Evolutionary conservation across 2,888 invertebrate species (phyloP).

Genomic region (Eudasyphora cyanicolor): DNA sequence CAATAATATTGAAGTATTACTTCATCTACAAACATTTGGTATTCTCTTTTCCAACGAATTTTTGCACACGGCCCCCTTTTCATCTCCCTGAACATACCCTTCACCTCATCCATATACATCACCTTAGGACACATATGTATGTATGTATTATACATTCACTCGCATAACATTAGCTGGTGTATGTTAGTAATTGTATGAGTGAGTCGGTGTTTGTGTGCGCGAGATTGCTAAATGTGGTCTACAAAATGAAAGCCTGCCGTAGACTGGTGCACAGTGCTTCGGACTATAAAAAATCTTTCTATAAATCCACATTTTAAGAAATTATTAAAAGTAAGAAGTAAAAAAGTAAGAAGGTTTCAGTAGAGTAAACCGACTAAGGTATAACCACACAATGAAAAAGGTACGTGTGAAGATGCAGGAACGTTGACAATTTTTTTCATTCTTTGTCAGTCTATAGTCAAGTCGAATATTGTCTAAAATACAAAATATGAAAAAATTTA

Average conservation of each 20-base stretch:
- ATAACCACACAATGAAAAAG: too few relatives aligned
- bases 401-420: too few relatives aligned
- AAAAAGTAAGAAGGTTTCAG: too few relatives aligned
- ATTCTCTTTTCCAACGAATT: constrained; percentile 14
- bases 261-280: background rate
- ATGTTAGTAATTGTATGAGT: background rate
- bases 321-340: too few relatives aligned
- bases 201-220: background rate
- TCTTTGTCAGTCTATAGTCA: too few relatives aligned
- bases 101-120: background rate
- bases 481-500: too few relatives aligned
- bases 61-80: background rate
- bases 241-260: background rate
- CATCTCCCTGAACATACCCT: too few relatives aligned
- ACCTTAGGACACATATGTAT: background rate
- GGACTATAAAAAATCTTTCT: too few relatives aligned
- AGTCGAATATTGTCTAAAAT: too few relatives aligned
- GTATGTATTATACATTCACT: background rate
- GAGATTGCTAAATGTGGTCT: constrained; percentile 1
- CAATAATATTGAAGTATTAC: constrained; percentile 33
- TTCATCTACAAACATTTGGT: constrained; percentile 23
- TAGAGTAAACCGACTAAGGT: too few relatives aligned
- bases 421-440: too few relatives aligned
- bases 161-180: background rate
- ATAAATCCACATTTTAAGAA: too few relatives aligned